Percentiles rank a stretch among this genome's conserved stretches.
Evolutionary conservation across 2,888 invertebrate genomes (phyloP).

Genomic region (Lasioglossum zephyrum): DNA sequence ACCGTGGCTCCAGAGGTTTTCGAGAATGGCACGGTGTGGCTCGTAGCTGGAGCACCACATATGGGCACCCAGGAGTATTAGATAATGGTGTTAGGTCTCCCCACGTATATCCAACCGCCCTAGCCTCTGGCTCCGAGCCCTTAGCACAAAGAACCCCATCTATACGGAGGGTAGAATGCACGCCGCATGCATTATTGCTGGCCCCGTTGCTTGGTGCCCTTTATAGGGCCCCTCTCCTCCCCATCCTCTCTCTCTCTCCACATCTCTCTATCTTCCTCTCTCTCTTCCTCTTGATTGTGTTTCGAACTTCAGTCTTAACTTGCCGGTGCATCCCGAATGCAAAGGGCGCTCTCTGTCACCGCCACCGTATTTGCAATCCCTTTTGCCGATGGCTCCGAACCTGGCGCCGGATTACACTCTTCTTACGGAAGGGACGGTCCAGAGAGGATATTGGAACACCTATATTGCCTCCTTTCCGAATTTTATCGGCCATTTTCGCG

Average conservation of each 20-base stretch:
- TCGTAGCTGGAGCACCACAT: conserved; percentile 82
- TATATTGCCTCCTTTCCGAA: conserved; percentile 52
- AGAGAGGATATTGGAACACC: conserved; percentile 42
- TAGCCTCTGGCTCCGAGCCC: conserved; percentile 65
- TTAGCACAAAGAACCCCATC: conserved; percentile 76
- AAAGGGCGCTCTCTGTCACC: conserved; percentile 52
- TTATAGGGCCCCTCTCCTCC: conserved; percentile 47
- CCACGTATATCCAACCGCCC: conserved; percentile 67
- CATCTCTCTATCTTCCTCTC: conserved; percentile 4
- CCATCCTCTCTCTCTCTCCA: neutral
- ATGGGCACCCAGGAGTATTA: conserved; percentile 82
- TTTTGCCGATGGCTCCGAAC: conserved; percentile 34
- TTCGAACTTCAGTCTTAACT: conserved; percentile 66
- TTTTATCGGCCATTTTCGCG: conserved; percentile 28
- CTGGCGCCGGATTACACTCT: conserved; percentile 48
- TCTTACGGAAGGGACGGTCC: conserved; percentile 41
- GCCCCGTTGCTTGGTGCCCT: conserved; percentile 62
- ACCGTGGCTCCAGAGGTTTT: conserved; percentile 69
- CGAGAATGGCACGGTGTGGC: conserved; percentile 73
- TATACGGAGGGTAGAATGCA: conserved; percentile 66
- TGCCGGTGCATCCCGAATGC: conserved; percentile 47
- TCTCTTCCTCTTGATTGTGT: conserved; percentile 68
- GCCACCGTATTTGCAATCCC: conserved; percentile 55
- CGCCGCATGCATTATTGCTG: conserved; percentile 75
- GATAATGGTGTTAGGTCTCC: conserved; percentile 82